Evolutionary conservation across 2,797 vertebrate genomes (phyloP).

Genomic region (Steatocranus sp.): DNA sequence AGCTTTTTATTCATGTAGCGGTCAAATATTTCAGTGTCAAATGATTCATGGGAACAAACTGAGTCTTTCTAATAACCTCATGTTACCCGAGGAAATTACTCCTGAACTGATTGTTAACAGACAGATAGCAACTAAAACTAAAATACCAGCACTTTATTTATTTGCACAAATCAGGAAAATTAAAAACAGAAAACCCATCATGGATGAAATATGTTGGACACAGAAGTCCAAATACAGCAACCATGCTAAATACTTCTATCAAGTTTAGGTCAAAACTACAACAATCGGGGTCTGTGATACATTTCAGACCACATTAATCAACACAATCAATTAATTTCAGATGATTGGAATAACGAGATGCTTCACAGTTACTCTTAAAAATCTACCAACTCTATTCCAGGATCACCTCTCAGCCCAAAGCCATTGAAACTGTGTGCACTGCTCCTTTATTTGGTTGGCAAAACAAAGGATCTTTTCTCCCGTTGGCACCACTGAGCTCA

Average conservation of each 20-base stretch:
- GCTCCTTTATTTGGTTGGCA: background rate
- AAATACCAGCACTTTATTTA: background rate
- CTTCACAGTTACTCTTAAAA: background rate
- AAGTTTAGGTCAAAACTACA: background rate
- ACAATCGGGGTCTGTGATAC: background rate
- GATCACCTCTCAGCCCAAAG: background rate
- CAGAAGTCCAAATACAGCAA: background rate
- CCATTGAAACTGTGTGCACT: background rate
- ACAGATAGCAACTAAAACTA: background rate
- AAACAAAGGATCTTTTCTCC: slow-evolving; percentile 28
- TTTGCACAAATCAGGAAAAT: background rate
- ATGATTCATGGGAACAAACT: background rate
- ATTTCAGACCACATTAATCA: background rate
- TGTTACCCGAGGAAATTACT: background rate
- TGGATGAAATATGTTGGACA: background rate
- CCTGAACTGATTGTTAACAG: background rate
- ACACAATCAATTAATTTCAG: background rate
- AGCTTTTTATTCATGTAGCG: background rate
- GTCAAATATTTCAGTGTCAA: background rate
- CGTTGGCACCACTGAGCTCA: background rate
- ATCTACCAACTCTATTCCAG: background rate
- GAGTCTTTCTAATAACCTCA: background rate
- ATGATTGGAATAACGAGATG: background rate
- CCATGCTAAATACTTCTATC: background rate
- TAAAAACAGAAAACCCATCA: background rate